Conservation (phyloP, 2,888 invertebrate species). For the Ornithoptera priamus region DNA sequence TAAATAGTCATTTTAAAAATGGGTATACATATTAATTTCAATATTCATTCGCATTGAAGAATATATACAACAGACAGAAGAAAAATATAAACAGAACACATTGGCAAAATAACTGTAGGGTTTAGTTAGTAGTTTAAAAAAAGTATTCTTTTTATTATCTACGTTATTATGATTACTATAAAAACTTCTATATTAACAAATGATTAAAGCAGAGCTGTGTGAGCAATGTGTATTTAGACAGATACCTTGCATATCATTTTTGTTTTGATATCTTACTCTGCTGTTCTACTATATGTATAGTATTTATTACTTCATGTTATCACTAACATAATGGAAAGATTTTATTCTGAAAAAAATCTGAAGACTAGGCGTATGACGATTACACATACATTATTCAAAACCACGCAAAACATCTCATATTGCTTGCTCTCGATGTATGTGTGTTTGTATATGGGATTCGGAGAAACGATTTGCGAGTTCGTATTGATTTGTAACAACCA, state of each 20-base stretch:
- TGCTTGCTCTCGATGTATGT: conserved; percentile 13
- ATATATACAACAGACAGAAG: too few species aligned
- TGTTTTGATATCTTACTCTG: too few species aligned
- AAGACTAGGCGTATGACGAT: conserved; percentile 13
- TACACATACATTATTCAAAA: conserved; percentile 23
- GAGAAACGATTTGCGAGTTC: conserved; percentile 14
- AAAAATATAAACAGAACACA: too few species aligned
- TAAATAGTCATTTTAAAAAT: too few species aligned
- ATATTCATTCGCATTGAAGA: too few species aligned
- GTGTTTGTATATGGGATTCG: conserved; percentile 4
- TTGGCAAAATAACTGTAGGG: too few species aligned
- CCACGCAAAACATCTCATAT: conserved; percentile 13
- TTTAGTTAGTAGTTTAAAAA: too few species aligned
- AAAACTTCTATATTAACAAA: not conserved
- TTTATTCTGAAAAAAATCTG: not conserved
- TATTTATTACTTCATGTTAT: not conserved
- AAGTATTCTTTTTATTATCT: not conserved
- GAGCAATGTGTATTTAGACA: not conserved
- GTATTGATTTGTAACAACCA: conserved; percentile 13
- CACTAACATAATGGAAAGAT: not conserved
- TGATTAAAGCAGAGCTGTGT: not conserved
- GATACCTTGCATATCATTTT: not conserved
- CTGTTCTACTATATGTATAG: not conserved
- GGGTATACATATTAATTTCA: too few species aligned
- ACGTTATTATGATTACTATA: not conserved